Base-by-base conservation (phyloP, 2,888 invertebrate genomes). In the Leptinotarsa juncta region DNA sequence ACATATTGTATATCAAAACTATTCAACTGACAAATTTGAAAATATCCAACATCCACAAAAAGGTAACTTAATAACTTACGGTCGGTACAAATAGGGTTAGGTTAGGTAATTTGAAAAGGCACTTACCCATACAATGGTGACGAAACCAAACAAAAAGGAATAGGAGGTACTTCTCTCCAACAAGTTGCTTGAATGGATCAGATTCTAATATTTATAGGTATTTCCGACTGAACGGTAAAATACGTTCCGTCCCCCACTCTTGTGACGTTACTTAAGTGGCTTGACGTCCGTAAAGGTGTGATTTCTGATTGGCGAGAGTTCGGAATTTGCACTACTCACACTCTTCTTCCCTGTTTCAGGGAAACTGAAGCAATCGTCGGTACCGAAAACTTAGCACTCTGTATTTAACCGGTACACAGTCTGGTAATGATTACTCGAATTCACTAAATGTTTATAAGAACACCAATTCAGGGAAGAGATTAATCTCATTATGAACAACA, bases 101-200 rank as follows among this genome's bases (percentile, higher is more conserved):
- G 26, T 10, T 26, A 60, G 26, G 18, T 7, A 51, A 67, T 51
- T 18, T n/a, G 14, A 71, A 53, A 50, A 42, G 51, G 49, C 65
- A 88, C 90, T 89, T 86, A 90, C 90, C 90, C 90, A 90, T 90
- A 89, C 90, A 90, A 90, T 84, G 89, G 87, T 87, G 86, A 88
- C 81, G 73, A 75, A 76, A 70, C 69, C 83, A 78, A 77, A 67
- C 55, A 83, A 83, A 80, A 82, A 81, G 80, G 81, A 80, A 32
- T 5, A 32, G 1, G 74, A 78, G 78, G 71, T 73, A 42, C 42
- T 60, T 69, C 62, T 71, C 69, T 68, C 60, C 69, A 65, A 72
- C 67, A 16, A n/a, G 42, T 26, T 20, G 67, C 67, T 51, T 26
- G 26, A n/a, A 26, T 23, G n/a, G 49, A 60, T n/a, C 60, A 20